Evolutionary conservation across 2,797 vertebrate species (phyloP).

Genomic region (Pseudochirops corinnae): DNA sequence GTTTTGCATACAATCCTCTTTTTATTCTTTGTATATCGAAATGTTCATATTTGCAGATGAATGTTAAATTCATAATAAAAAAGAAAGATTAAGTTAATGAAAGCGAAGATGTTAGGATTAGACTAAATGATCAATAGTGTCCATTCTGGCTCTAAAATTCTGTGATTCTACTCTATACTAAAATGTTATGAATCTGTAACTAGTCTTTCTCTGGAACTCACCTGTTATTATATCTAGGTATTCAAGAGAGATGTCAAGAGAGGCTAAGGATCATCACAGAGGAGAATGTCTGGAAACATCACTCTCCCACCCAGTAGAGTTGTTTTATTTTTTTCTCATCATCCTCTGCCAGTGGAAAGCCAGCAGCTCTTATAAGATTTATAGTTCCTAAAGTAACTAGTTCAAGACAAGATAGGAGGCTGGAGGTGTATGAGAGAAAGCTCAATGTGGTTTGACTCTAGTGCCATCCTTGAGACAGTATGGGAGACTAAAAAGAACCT

Average conservation of each 20-base stretch:
- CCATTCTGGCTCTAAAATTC: slow-evolving; percentile 1
- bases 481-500: background rate
- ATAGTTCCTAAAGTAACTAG: background rate
- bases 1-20: background rate
- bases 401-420: background rate
- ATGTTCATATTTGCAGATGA: background rate
- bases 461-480: background rate
- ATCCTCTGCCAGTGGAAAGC: background rate
- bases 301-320: background rate
- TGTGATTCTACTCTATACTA: background rate
- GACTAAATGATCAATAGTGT: background rate
- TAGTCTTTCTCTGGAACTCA: background rate
- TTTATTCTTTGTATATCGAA: background rate
- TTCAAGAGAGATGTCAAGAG: background rate
- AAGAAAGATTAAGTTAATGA: background rate
- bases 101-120: background rate
- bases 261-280: background rate
- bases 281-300: background rate
- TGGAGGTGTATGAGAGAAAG: background rate
- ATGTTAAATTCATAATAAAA: background rate
- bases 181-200: background rate
- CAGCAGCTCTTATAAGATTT: background rate
- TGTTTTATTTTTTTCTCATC: background rate
- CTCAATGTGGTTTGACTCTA: background rate
- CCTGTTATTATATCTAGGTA: background rate